phyloP scores from a whole-genome alignment of 2,888 invertebrate genomes.

The Toxonevra muliebris region DNA sequence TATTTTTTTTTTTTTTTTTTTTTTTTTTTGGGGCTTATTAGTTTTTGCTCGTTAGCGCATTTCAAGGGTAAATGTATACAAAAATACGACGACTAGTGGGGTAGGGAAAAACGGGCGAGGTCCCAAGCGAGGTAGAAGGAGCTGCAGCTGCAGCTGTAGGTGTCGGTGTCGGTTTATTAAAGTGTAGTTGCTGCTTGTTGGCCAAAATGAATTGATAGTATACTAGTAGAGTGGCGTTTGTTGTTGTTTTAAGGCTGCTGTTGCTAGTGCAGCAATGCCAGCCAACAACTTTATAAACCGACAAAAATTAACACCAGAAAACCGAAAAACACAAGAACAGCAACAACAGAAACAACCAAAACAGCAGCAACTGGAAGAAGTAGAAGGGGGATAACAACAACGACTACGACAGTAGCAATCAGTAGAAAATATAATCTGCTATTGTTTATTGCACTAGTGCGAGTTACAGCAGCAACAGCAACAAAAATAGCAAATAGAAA shows the following conservation, averaged over 20 bases:
- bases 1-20: too few species aligned
- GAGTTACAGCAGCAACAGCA: conserved; percentile 22
- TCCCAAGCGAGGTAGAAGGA: too few species aligned
- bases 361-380: conserved; percentile 29
- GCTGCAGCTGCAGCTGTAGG: background rate
- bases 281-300: conserved; percentile 54
- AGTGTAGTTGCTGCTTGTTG: too few species aligned
- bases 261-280: background rate
- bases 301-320: conserved; percentile 60
- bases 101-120: too few species aligned
- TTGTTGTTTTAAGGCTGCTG: too few species aligned
- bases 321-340: conserved; percentile 41
- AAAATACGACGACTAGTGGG: too few species aligned
- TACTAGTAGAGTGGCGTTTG: too few species aligned
- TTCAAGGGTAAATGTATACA: background rate
- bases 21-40: conserved; percentile 57
- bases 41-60: conserved; percentile 63
- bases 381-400: conserved; percentile 8
- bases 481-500: conserved; percentile 28
- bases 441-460: background rate
- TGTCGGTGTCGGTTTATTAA: background rate
- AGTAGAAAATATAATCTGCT: conserved; percentile 25
- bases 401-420: conserved; percentile 40
- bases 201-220: too few species aligned
- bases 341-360: conserved; percentile 19